Conservation (phyloP, 2,888 invertebrate genomes). For the Odontocerum albicorne region DNA sequence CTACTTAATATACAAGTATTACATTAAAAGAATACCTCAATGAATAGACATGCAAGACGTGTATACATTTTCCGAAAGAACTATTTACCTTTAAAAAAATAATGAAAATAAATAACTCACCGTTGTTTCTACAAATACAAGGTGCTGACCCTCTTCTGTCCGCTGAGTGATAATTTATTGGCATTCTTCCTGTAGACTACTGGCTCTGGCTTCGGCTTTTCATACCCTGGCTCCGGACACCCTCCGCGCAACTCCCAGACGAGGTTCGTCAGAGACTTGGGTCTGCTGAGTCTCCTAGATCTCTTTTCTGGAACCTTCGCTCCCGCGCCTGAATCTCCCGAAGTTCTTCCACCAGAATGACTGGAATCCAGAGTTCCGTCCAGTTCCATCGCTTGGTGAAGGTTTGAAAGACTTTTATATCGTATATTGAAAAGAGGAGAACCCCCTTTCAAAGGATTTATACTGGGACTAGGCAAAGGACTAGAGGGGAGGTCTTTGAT, state of each 20-base stretch:
- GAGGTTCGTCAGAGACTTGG: conserved; percentile 83
- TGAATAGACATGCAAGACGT: no score
- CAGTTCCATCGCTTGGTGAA: conserved; percentile 73
- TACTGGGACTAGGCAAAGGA: conserved; percentile 55
- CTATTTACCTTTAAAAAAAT: not conserved
- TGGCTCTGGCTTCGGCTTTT: conserved; percentile 55
- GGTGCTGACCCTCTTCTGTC: conserved; percentile 60
- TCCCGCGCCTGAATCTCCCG: conserved; percentile 78
- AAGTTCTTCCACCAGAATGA: conserved; percentile 84
- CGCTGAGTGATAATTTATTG: conserved; percentile 55
- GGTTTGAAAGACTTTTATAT: conserved; percentile 69
- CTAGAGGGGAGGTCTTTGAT: conserved; percentile 71
- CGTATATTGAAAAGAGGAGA: conserved; percentile 78
- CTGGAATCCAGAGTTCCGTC: conserved; percentile 88
- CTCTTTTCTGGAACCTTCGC: conserved; percentile 82
- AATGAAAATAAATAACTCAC: conserved; percentile 15
- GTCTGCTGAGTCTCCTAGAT: conserved; percentile 78
- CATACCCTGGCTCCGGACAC: conserved; percentile 47
- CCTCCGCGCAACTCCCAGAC: conserved; percentile 74
- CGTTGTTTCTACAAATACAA: conserved; percentile 52
- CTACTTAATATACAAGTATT: no score
- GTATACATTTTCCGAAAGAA: no score
- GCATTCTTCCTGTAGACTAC: conserved; percentile 53
- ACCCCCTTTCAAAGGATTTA: conserved; percentile 64
- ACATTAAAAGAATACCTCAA: no score